A percentile compares a stretch with the other conserved stretches of the same genome.
phyloP scores from a whole-genome alignment of 2,888 invertebrate genomes.

The Agonopterix subpropinquella region DNA sequence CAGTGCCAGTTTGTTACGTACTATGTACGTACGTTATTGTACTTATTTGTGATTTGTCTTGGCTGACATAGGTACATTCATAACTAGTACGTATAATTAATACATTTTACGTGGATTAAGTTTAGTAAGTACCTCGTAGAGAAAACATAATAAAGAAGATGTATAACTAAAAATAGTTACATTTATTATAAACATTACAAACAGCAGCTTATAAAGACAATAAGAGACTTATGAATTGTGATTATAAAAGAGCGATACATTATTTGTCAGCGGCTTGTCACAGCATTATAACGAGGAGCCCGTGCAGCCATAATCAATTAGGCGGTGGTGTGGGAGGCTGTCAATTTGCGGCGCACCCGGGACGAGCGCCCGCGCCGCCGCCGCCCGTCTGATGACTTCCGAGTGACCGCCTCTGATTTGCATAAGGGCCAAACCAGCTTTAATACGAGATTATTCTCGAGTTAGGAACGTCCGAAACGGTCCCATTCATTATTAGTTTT shows the following conservation, averaged over 20 bases:
- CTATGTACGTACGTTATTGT: too few species aligned
- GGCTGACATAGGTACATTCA: too few species aligned
- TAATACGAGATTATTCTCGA: constrained; percentile 70
- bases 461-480: constrained; percentile 49
- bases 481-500: constrained; percentile 65
- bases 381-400: constrained; percentile 58
- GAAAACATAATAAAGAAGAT: too few species aligned
- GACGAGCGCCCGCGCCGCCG: constrained; percentile 16
- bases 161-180: too few species aligned
- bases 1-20: too few species aligned
- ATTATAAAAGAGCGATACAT: constrained; percentile 16
- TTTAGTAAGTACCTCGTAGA: too few species aligned
- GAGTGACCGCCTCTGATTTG: constrained; percentile 70
- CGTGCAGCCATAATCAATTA: constrained; percentile 61
- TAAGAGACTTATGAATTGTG: too few species aligned
- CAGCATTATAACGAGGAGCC: constrained; percentile 48
- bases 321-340: constrained; percentile 39
- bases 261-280: constrained; percentile 30
- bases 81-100: too few species aligned
- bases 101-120: too few species aligned
- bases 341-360: constrained; percentile 48
- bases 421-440: constrained; percentile 60
- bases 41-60: too few species aligned
- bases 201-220: too few species aligned
- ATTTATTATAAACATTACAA: too few species aligned